phyloP scores from a whole-genome alignment of 1,140 invertebrate genomes.

The Pinna nobilis region DNA sequence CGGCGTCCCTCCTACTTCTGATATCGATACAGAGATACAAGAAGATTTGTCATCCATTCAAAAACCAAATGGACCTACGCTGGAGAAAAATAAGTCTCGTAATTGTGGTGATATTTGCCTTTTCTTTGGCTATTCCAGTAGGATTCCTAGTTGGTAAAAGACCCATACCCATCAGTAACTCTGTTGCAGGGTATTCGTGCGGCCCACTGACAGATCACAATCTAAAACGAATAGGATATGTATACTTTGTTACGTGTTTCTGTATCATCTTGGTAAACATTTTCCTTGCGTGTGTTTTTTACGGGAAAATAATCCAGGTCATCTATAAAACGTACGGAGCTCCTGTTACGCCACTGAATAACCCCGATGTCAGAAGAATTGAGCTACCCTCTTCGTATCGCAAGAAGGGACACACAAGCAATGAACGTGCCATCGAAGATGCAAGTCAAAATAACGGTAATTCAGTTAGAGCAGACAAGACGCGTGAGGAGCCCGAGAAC shows the following conservation, averaged over 20 bases:
- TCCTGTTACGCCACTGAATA: too few species aligned
- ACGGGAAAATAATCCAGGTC: too few species aligned
- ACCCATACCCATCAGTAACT: neutral
- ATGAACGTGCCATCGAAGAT: too few species aligned
- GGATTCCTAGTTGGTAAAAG: neutral
- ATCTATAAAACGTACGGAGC: too few species aligned
- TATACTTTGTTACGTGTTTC: conserved; percentile 6
- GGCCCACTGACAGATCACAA: neutral
- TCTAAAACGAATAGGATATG: too few species aligned
- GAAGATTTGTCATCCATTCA: neutral
- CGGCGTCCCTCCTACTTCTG: neutral
- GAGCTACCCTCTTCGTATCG: too few species aligned
- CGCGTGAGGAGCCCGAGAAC: neutral
- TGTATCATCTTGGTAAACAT: neutral
- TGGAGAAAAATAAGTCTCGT: neutral
- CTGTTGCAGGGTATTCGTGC: neutral
- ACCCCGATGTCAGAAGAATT: too few species aligned
- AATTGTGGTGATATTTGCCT: neutral
- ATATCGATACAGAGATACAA: neutral
- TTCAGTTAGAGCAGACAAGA: too few species aligned
- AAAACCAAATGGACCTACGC: neutral
- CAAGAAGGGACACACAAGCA: too few species aligned
- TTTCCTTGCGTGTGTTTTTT: neutral
- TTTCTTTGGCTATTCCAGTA: too few species aligned
- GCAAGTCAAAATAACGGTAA: too few species aligned